Percentiles rank a stretch among this genome's conserved stretches.
phyloP scores from a whole-genome alignment of 2,113 vertebrate genomes.

The Etheostoma cragini region DNA sequence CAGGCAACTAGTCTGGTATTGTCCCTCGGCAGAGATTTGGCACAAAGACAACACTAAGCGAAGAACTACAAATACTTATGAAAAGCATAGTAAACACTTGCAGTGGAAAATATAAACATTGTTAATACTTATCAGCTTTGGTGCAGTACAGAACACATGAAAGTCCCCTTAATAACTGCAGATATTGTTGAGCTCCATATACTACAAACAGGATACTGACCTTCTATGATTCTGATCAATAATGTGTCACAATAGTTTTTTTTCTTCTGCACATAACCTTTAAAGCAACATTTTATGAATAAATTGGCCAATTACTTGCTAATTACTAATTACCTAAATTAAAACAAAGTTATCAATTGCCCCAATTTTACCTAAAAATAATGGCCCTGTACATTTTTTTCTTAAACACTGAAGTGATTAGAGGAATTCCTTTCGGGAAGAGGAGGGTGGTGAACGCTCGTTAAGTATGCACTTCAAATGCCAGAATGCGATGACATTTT shows the following conservation, averaged over 20 bases:
- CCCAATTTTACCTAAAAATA: not conserved
- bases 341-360: not conserved
- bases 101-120: not conserved
- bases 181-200: not conserved
- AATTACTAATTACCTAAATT: not conserved
- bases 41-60: not conserved
- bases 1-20: conserved; percentile 4
- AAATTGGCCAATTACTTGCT: not conserved
- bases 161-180: not conserved
- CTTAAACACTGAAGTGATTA: conserved; percentile 1
- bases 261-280: not conserved
- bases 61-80: conserved; percentile 1
- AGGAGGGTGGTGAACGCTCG: not conserved
- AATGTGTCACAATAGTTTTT: not conserved
- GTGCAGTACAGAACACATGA: not conserved
- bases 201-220: not conserved
- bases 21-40: conserved; percentile 26
- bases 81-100: not conserved
- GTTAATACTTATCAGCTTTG: not conserved
- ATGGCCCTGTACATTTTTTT: not conserved
- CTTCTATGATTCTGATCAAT: not conserved
- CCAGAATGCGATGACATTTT: conserved; percentile 33
- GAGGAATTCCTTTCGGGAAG: conserved; percentile 10
- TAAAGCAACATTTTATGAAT: not conserved
- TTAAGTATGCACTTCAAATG: conserved; percentile 22